Evolutionary conservation across 2,797 vertebrate genomes (phyloP).

Genomic region (Onychomys leucogaster): DNA sequence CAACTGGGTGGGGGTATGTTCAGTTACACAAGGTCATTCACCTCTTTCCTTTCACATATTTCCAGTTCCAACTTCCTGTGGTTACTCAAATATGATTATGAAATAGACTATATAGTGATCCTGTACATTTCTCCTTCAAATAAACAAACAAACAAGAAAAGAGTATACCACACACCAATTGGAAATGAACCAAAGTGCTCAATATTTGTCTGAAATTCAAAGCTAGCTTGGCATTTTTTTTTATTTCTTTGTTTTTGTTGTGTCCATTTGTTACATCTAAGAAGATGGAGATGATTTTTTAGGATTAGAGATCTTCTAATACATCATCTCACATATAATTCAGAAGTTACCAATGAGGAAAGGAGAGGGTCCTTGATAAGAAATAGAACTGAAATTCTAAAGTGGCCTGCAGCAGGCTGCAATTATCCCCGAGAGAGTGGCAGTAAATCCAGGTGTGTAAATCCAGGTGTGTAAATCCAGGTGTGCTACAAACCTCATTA

Average conservation of each 20-base stretch:
- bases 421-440: neutral
- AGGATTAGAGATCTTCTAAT: neutral
- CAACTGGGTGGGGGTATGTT: neutral
- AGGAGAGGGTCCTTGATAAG: neutral
- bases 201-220: conserved; percentile 14
- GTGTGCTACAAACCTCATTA: neutral
- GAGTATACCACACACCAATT: neutral
- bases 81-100: neutral
- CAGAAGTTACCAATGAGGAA: neutral
- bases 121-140: conserved; percentile 5
- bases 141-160: neutral
- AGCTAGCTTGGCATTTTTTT: neutral
- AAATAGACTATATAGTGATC: neutral
- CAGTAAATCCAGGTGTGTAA: neutral
- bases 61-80: neutral
- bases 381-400: conserved; percentile 10
- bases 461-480: neutral
- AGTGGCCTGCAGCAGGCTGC: neutral
- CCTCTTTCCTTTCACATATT: neutral
- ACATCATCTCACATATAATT: neutral
- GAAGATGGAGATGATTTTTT: neutral
- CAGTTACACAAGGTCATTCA: neutral
- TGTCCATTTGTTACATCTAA: neutral
- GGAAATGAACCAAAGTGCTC: neutral
- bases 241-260: neutral